These are phyloP conservation scores for Antheraea assamensis DNA, from an alignment of 2,888 invertebrate genomes.

Conservation along the genomic window DNA sequence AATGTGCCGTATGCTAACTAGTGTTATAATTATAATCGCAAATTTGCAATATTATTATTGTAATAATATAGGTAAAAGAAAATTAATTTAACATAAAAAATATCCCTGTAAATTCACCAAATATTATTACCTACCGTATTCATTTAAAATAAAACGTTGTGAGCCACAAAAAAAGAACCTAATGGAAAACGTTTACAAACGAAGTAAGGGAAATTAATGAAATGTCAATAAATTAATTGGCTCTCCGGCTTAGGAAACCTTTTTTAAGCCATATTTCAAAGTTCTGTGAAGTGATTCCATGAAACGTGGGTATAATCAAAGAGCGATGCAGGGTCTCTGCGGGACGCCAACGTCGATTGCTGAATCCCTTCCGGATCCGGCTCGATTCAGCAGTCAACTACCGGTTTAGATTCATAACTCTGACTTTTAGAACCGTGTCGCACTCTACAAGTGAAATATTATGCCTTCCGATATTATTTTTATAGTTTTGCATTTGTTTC, in stretches of 20 bases:
- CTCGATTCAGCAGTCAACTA: slow-evolving; percentile 54
- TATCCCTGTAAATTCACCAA: neutral
- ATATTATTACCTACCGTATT: slow-evolving; percentile 3
- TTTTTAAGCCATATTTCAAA: slow-evolving; percentile 19
- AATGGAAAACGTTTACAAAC: slow-evolving; percentile 21
- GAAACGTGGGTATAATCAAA: slow-evolving; percentile 34
- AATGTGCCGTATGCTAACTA: too few species aligned
- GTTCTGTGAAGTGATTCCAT: slow-evolving; percentile 17
- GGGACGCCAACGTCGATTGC: slow-evolving; percentile 71
- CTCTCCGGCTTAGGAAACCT: slow-evolving; percentile 12
- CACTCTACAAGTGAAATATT: slow-evolving; percentile 23
- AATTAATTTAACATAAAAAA: neutral
- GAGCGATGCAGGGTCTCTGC: slow-evolving; percentile 45
- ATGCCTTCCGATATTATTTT: neutral
- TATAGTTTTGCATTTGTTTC: neutral
- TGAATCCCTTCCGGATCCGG: slow-evolving; percentile 76
- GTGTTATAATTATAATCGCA: neutral
- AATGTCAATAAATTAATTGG: slow-evolving; percentile 22
- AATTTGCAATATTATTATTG: neutral
- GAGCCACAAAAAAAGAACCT: neutral
- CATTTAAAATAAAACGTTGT: slow-evolving; percentile 9
- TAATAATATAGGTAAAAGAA: neutral
- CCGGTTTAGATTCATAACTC: slow-evolving; percentile 66
- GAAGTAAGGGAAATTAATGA: slow-evolving; percentile 18
- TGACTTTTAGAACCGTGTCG: slow-evolving; percentile 40